phyloP scores from a whole-genome alignment of 1,140 invertebrate genomes.

The Paraescarpia echinospica region DNA sequence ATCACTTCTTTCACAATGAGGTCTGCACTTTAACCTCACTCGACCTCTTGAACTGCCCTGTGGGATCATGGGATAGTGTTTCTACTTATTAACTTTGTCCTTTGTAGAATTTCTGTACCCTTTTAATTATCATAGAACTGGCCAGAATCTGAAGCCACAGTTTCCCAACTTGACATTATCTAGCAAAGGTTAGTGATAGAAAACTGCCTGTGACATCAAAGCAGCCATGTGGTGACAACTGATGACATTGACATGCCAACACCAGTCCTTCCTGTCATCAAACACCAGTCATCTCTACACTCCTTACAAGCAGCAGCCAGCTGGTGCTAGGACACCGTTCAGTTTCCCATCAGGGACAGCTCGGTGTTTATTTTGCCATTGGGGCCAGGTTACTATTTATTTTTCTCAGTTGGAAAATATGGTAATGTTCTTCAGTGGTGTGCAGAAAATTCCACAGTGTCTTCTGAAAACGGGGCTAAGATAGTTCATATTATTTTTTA shows the following conservation, averaged over 20 bases:
- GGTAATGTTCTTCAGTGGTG: neutral
- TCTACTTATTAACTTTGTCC: neutral
- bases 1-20: neutral
- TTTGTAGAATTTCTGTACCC: no score
- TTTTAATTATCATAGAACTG: no score
- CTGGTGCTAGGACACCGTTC: neutral
- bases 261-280: neutral
- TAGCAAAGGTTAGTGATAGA: no score
- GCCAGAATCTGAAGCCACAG: no score
- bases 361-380: neutral
- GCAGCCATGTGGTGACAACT: no score
- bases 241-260: neutral
- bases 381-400: neutral
- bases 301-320: neutral
- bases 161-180: no score
- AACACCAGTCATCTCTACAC: neutral
- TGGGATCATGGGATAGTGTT: neutral
- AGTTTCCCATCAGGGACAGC: neutral
- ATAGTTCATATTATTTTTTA: neutral
- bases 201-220: no score
- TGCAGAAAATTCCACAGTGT: neutral
- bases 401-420: neutral
- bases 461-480: neutral
- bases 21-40: neutral
- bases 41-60: neutral